A percentile compares a stretch with the other conserved stretches of the same genome.
These are phyloP conservation scores for Sylvicola cinctus DNA, from an alignment of 2,888 invertebrate genomes.

Conservation along the genomic window DNA sequence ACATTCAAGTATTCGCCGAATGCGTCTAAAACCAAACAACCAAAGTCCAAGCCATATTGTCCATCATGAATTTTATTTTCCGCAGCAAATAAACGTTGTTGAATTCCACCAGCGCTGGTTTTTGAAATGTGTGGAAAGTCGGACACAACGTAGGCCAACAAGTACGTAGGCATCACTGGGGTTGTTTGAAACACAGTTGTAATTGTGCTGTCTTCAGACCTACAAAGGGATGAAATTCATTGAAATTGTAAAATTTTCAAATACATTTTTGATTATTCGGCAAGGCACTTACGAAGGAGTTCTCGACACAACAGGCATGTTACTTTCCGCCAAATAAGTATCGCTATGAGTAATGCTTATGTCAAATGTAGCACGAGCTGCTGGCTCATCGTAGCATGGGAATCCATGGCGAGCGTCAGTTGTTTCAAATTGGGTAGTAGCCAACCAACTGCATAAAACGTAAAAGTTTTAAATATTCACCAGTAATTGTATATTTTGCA, in stretches of 20 bases:
- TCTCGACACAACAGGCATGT: conserved; percentile 25
- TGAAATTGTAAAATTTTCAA: neutral
- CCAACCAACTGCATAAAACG: conserved; percentile 22
- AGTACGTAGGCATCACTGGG: conserved; percentile 51
- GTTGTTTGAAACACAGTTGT: conserved; percentile 25
- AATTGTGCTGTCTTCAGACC: conserved; percentile 5
- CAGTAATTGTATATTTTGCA: conserved; percentile 16
- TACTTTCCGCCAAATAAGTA: conserved; percentile 17
- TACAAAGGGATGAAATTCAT: no score
- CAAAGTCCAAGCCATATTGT: conserved; percentile 31
- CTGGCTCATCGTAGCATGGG: conserved; percentile 47
- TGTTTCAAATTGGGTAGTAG: conserved; percentile 46
- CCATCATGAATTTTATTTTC: neutral
- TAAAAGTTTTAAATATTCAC: neutral
- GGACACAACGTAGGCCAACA: conserved; percentile 58
- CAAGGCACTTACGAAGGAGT: conserved; percentile 3
- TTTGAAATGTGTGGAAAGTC: conserved; percentile 23
- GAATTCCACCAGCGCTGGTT: neutral
- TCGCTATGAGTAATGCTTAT: conserved; percentile 16
- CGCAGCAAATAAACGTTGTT: neutral
- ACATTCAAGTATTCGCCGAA: conserved; percentile 52
- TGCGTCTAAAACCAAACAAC: conserved; percentile 43
- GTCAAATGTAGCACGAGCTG: conserved; percentile 43
- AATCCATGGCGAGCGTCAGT: conserved; percentile 45
- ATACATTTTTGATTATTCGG: neutral